Evolutionary conservation across 2,113 vertebrate species (phyloP), one percentile per base, ranked within the genome.

Genomic region (Rana temporaria): DNA sequence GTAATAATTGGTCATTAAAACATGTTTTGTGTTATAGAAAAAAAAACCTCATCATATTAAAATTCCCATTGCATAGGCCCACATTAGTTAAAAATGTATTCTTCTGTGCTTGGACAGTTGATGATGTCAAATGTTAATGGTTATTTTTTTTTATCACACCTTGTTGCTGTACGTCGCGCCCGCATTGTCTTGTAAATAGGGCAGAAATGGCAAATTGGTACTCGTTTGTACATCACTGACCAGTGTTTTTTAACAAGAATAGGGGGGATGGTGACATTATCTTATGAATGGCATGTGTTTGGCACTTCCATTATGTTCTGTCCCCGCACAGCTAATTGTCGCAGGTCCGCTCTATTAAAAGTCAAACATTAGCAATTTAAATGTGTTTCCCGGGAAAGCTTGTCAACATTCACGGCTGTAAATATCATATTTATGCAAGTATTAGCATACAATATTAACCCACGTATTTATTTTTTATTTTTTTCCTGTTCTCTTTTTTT

Each of bases 271-370:
- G 57, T 42, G 22, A 52, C 7, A 57, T 62, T 30, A 22, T 57
- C 3, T 62, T 2, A 6, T 22, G n/a, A 18, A 32, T 26, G 7
- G 24, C 19, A 76, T 32, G 32, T 48, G 17, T 4, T 32, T 73
- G 70, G 52, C 74, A 77, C 30, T 6, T 53, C 9, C 19, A 65
- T 76, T 76, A 76, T 76, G 38, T 76, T 24, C 73, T 19, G 19
- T 63, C 15, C 60, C 32, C 4, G 12, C n/a, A 38, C 19, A 48
- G 73, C 18, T 76, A 42, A 70, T 53, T 52, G 68, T 53, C 14
- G 20, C 42, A 70, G 59, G 20, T 20, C 59, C 42, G 42, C 42
- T 48, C 42, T 48, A 48, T n/a, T 62, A 20, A 20, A 62, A 62
- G 59, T 22, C 59, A 62, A 15, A 63, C 60, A 63, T 22, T 63